Evolutionary conservation across 2,888 invertebrate species (phyloP).

Genomic region (Kuschelorhynchus macadamiae): DNA sequence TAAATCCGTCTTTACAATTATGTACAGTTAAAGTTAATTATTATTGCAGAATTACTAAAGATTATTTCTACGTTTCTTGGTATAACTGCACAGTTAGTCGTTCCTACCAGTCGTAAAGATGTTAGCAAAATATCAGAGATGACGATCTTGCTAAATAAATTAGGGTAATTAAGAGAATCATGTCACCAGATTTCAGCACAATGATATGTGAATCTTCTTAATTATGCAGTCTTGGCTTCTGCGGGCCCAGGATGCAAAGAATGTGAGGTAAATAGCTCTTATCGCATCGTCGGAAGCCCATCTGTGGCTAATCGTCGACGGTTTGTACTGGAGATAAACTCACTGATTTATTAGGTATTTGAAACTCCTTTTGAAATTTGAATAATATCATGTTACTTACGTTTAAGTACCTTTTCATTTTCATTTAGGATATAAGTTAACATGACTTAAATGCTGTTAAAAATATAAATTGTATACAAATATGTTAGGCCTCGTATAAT

Average conservation of each 20-base stretch:
- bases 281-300: constrained; percentile 22
- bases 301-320: constrained; percentile 19
- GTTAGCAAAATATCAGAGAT: constrained; percentile 62
- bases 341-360: constrained; percentile 3
- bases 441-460: no score
- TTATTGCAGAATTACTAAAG: no score
- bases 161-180: constrained; percentile 70
- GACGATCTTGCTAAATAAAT: constrained; percentile 68
- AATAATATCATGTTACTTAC: not conserved
- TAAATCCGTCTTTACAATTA: no score
- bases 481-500: no score
- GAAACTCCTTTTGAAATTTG: not conserved
- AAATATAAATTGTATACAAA: no score
- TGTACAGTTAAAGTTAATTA: no score
- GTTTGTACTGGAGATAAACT: constrained; percentile 11
- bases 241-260: constrained; percentile 19
- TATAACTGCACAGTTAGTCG: constrained; percentile 10
- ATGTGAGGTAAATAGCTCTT: constrained; percentile 31
- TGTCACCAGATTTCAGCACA: constrained; percentile 68
- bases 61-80: not conserved
- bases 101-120: constrained; percentile 30
- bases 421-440: no score
- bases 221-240: constrained; percentile 39
- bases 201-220: constrained; percentile 63
- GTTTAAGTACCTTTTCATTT: no score